These are phyloP conservation scores for Lasius platythorax DNA, from an alignment of 2,888 invertebrate species.

Conservation along the genomic window DNA sequence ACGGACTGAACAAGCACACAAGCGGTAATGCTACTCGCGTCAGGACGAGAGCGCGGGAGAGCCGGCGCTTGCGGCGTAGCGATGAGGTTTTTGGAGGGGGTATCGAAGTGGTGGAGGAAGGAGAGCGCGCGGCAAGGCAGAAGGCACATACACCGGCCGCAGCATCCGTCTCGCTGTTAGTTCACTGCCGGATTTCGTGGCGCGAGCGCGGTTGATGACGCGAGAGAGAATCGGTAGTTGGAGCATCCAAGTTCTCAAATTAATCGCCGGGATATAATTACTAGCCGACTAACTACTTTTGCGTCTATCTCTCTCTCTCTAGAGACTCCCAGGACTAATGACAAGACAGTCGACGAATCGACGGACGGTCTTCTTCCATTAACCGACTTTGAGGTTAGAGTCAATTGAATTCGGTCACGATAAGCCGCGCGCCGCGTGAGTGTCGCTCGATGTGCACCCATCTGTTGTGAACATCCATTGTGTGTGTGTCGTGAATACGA, in stretches of 20 bases:
- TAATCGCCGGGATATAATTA: background rate
- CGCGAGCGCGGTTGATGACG: constrained; percentile 7
- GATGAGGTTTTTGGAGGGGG: background rate
- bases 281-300: background rate
- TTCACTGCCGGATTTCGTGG: constrained; percentile 71
- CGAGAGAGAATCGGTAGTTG: background rate
- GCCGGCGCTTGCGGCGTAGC: constrained; percentile 40
- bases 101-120: background rate
- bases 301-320: background rate
- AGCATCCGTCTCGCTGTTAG: constrained; percentile 74
- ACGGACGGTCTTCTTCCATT: background rate
- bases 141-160: constrained; percentile 57
- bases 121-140: constrained; percentile 33
- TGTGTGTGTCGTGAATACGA: background rate
- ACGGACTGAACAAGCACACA: background rate
- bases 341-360: background rate
- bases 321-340: background rate
- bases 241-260: background rate
- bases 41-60: constrained; percentile 42
- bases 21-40: constrained; percentile 15
- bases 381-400: background rate
- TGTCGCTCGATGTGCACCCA: background rate
- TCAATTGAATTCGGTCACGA: background rate
- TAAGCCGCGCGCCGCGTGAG: constrained; percentile 7
- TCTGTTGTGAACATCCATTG: constrained; percentile 12